Conservation (phyloP, 2,797 vertebrate species). For the Mormyrus hasselquistii region DNA sequence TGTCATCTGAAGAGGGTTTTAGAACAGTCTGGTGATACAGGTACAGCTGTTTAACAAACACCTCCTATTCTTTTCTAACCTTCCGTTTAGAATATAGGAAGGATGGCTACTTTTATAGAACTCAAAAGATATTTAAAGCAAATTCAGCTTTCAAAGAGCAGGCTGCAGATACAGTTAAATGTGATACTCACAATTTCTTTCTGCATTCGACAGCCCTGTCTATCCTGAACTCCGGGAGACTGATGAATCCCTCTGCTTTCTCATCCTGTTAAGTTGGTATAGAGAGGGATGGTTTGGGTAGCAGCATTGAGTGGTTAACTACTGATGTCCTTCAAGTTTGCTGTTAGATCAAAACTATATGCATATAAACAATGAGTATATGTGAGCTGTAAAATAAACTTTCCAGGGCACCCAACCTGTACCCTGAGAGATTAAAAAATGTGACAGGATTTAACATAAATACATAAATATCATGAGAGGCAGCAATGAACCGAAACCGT, state of each 20-base stretch:
- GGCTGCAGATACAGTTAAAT: background rate
- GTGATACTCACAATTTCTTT: constrained; percentile 77
- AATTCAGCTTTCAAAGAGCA: background rate
- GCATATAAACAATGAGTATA: background rate
- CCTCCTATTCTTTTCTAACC: background rate
- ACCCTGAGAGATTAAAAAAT: background rate
- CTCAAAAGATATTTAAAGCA: background rate
- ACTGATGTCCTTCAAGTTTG: background rate
- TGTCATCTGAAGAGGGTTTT: background rate
- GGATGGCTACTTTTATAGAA: background rate
- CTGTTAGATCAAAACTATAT: background rate
- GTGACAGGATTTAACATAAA: background rate
- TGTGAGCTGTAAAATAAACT: background rate
- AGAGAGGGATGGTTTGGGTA: background rate
- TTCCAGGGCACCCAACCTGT: background rate
- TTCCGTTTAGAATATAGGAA: background rate
- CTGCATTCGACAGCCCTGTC: constrained; percentile 80
- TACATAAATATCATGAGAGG: background rate
- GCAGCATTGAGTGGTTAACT: background rate
- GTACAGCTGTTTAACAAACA: background rate
- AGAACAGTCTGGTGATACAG: background rate
- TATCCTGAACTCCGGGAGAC: constrained; percentile 85
- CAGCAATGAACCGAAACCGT: background rate
- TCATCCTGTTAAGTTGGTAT: constrained; percentile 62
- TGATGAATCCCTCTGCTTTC: constrained; percentile 85